Percentiles rank a stretch among this genome's conserved stretches.
Evolutionary conservation across 2,888 invertebrate genomes (phyloP).

Genomic region (Cataglyphis cursor): DNA sequence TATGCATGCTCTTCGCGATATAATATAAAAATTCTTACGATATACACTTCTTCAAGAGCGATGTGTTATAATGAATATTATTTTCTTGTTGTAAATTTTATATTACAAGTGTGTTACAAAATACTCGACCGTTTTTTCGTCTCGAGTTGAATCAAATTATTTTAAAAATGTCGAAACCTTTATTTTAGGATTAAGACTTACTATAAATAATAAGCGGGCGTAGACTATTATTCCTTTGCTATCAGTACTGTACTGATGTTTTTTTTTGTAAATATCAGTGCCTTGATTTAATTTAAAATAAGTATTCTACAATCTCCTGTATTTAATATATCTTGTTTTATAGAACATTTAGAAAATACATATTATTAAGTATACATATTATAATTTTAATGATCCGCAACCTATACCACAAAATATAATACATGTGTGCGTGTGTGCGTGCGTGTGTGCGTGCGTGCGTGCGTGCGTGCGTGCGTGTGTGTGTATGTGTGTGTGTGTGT

Average conservation of each 20-base stretch:
- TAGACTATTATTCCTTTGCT: conserved; percentile 5
- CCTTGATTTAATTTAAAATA: conserved; percentile 74
- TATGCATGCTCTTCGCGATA: background rate
- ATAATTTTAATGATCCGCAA: conserved; percentile 71
- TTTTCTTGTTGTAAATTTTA: conserved; percentile 54
- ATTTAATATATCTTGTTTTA: conserved; percentile 79
- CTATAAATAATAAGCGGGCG: background rate
- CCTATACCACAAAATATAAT: background rate
- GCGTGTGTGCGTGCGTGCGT: background rate
- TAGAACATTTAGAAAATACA: conserved; percentile 83
- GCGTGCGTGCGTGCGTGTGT: too few relatives aligned
- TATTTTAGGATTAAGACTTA: background rate
- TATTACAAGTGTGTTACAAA: conserved; percentile 48
- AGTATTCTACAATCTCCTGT: conserved; percentile 70
- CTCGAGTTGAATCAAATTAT: conserved; percentile 23
- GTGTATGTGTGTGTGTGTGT: too few relatives aligned
- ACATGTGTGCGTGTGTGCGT: background rate
- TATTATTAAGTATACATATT: conserved; percentile 80
- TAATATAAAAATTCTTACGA: background rate
- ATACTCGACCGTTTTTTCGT: conserved; percentile 7
- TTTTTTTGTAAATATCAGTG: conserved; percentile 80
- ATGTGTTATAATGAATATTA: conserved; percentile 23
- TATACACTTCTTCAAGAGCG: conserved; percentile 26
- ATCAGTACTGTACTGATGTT: conserved; percentile 31
- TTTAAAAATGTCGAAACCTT: background rate